A percentile compares a stretch with the other conserved stretches of the same genome.
These are phyloP conservation scores for Apogon talboti DNA, from an alignment of 2,797 vertebrate species.

Conservation along the genomic window DNA sequence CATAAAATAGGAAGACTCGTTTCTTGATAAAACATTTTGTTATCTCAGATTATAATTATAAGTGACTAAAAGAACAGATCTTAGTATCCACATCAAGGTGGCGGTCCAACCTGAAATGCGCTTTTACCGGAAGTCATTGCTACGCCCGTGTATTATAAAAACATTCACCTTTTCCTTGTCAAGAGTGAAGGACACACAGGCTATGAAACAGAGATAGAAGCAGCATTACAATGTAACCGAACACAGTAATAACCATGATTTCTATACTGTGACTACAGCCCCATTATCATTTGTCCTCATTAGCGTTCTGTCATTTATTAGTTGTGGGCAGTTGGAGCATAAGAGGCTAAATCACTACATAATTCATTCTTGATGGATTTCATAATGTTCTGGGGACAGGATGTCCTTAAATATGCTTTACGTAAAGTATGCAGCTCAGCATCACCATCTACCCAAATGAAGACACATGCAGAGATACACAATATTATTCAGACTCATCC, in stretches of 20 bases:
- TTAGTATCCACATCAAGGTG: conserved; percentile 10
- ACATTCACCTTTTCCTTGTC: conserved; percentile 50
- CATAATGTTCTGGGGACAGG: conserved; percentile 53
- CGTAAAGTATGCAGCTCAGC: conserved; percentile 18
- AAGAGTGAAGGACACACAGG: conserved; percentile 55
- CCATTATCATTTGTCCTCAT: conserved; percentile 67
- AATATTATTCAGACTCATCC: conserved; percentile 39
- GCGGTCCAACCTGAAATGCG: conserved; percentile 19
- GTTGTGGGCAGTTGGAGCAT: conserved; percentile 43
- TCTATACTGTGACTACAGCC: conserved; percentile 11
- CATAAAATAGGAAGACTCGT: conserved; percentile 28
- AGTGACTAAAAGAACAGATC: conserved; percentile 30
- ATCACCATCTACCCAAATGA: conserved; percentile 40
- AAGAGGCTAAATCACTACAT: conserved; percentile 57
- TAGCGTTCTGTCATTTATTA: conserved; percentile 63
- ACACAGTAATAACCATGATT: conserved; percentile 28
- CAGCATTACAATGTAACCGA: conserved; percentile 26
- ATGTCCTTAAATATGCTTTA: conserved; percentile 49
- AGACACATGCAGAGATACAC: conserved; percentile 29
- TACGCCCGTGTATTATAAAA: conserved; percentile 11
- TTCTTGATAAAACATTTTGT: conserved; percentile 37
- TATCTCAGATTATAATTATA: conserved; percentile 29
- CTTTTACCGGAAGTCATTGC: conserved; percentile 16
- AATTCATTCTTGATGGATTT: conserved; percentile 72
- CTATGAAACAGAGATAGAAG: conserved; percentile 50